Evolutionary conservation across 2,113 vertebrate genomes (phyloP).

Genomic region (Sphyrna mokarran): DNA sequence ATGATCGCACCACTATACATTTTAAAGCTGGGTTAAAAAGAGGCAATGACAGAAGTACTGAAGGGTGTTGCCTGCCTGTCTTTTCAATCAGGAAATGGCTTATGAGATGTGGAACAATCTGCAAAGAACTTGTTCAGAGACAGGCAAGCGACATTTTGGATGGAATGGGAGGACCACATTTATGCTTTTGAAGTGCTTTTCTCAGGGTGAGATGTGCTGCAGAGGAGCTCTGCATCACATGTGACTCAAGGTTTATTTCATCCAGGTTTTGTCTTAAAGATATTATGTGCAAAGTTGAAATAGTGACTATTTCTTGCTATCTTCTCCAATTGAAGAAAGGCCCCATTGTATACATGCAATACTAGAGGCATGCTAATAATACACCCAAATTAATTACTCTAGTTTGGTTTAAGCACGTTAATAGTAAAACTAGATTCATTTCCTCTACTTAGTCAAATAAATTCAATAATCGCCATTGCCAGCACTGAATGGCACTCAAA

Average conservation of each 20-base stretch:
- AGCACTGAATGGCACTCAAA: slow-evolving; percentile 21
- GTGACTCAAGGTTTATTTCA: background rate
- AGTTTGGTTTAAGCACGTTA: background rate
- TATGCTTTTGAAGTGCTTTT: background rate
- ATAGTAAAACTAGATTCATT: background rate
- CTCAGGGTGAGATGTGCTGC: background rate
- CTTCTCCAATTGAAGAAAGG: background rate
- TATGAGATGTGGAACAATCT: background rate
- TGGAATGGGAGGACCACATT: background rate
- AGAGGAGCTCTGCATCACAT: background rate
- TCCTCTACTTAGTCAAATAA: background rate
- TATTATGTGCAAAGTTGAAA: background rate
- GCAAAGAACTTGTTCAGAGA: background rate
- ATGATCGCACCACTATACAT: background rate
- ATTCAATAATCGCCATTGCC: background rate
- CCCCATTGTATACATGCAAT: background rate
- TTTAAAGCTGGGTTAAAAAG: background rate
- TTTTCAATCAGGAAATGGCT: background rate
- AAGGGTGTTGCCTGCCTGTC: background rate
- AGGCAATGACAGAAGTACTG: background rate
- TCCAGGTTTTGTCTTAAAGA: background rate
- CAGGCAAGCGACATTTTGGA: background rate
- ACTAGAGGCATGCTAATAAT: background rate
- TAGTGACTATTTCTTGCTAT: background rate
- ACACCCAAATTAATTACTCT: background rate